Evolutionary conservation across 2,797 vertebrate species (phyloP).

Genomic region (Mionectes olivaceus): DNA sequence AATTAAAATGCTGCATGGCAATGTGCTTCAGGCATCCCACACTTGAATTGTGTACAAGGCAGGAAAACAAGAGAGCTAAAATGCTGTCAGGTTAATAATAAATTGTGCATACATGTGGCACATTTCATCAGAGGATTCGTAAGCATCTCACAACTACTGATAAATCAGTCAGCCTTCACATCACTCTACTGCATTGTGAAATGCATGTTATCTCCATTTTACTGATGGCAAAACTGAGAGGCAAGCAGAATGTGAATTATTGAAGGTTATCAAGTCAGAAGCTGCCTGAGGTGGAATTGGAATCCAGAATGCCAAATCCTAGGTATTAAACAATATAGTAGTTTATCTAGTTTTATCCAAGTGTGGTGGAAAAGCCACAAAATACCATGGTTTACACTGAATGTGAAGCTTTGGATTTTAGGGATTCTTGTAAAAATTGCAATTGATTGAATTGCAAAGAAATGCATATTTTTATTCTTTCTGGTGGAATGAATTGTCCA

Average conservation of each 20-base stretch:
- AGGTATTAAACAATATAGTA: background rate
- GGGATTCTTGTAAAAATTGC: background rate
- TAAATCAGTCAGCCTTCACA: conserved; percentile 63
- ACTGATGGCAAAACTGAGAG: conserved; percentile 26
- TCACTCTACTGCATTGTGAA: background rate
- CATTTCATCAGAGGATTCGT: conserved; percentile 59
- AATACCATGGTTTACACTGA: background rate
- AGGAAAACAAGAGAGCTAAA: conserved; percentile 48
- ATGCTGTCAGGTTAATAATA: conserved; percentile 56
- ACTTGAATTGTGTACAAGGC: conserved; percentile 9
- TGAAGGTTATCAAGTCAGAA: conserved; percentile 7
- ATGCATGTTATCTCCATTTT: conserved; percentile 49
- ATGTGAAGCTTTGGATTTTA: background rate
- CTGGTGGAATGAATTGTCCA: background rate
- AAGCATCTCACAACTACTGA: conserved; percentile 41
- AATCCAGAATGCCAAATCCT: background rate
- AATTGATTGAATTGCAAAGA: background rate
- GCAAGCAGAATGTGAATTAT: conserved; percentile 47
- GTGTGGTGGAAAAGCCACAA: background rate
- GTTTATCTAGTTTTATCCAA: conserved; percentile 13
- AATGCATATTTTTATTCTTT: background rate
- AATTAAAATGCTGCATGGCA: conserved; percentile 44
- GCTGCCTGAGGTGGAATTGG: background rate
- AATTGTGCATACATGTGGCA: conserved; percentile 64
- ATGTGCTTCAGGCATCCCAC: conserved; percentile 38